Evolutionary conservation across 2,888 invertebrate genomes (phyloP), one percentile per base, ranked within the genome.

Genomic region (Coelopa pilipes): DNA sequence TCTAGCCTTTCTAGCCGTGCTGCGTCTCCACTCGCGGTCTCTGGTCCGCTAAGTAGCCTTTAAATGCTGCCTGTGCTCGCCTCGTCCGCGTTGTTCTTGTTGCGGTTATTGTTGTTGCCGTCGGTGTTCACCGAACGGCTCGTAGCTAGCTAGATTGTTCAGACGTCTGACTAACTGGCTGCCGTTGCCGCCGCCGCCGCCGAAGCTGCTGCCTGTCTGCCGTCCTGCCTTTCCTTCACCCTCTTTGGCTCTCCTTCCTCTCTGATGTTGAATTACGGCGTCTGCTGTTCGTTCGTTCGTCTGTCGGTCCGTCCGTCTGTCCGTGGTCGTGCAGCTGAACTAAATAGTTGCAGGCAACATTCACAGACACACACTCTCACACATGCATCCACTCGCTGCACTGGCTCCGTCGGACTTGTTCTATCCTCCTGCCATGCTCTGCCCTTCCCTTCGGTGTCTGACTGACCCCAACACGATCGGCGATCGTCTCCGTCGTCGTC

Each of bases 321-420:
- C 50, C 45, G 47, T 66, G 21, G 45, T 69, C 69, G 69, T 69
- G 69, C 69, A 69, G 47, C 59, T 59, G 47, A 69, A 69, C 57
- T 69, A 69, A 69, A 69, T 69, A 57, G 57, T 69, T 7, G 69
- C 24, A 11, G 34, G 49, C 57, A 69, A 59, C 53, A 50, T 10
- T 21, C 24, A 67, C 13, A 50, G 10, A 55, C 24, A 59, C 34
- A 34, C 50, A 55, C 24, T 46, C 34, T n/a, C 50, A 66, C 66
- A 66, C 34, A 34, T n/a, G n/a, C n/a, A n/a, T n/a, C 34, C 34
- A 34, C 34, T 34, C 34, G 34, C 7, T 34, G 34, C 34, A 34
- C 34, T 34, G 34, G 7, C 34, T 34, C 34, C 34, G 34, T 34
- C 34, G 34, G 34, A 34, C 34, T 34, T 34, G 34, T 34, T 34